phyloP scores from a whole-genome alignment of 2,113 vertebrate genomes.

The Entelurus aequoreus region DNA sequence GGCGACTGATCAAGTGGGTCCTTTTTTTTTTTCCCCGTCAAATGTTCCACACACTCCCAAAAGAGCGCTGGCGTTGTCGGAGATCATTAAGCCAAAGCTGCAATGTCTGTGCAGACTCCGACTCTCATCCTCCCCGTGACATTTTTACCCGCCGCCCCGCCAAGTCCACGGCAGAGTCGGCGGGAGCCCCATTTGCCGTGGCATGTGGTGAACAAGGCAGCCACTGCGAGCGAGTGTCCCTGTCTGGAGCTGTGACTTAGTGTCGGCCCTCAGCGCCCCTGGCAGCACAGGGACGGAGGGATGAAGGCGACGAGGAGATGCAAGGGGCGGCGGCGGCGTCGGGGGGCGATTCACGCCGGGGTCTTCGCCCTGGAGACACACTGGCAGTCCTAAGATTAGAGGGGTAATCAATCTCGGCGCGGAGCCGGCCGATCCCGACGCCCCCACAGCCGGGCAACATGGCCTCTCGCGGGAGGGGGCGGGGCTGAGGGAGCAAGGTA shows the following conservation, averaged over 20 bases:
- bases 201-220: slow-evolving; percentile 61
- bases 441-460: slow-evolving; percentile 53
- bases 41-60: too few relatives aligned
- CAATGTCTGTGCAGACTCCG: slow-evolving; percentile 24
- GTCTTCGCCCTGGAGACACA: slow-evolving; percentile 69
- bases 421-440: slow-evolving; percentile 56
- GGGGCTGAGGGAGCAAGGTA: slow-evolving; percentile 48
- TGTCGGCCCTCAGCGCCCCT: slow-evolving; percentile 67
- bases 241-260: slow-evolving; percentile 71
- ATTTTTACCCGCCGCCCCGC: slow-evolving; percentile 27
- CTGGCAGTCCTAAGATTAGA: slow-evolving; percentile 65
- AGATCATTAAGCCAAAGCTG: slow-evolving; percentile 26
- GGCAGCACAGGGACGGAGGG: slow-evolving; percentile 65
- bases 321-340: slow-evolving; percentile 31
- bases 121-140: slow-evolving; percentile 33
- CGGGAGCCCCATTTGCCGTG: slow-evolving; percentile 64
- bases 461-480: slow-evolving; percentile 50
- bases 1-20: too few relatives aligned
- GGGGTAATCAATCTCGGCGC: slow-evolving; percentile 68
- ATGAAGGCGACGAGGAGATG: slow-evolving; percentile 52
- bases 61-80: slow-evolving; percentile 20
- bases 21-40: too few relatives aligned
- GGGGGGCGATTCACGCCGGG: slow-evolving; percentile 30
- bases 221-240: slow-evolving; percentile 59
- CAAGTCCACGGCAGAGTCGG: slow-evolving; percentile 50